phyloP scores from a whole-genome alignment of 2,888 invertebrate species.

The Zhuqinia jingwanae region DNA sequence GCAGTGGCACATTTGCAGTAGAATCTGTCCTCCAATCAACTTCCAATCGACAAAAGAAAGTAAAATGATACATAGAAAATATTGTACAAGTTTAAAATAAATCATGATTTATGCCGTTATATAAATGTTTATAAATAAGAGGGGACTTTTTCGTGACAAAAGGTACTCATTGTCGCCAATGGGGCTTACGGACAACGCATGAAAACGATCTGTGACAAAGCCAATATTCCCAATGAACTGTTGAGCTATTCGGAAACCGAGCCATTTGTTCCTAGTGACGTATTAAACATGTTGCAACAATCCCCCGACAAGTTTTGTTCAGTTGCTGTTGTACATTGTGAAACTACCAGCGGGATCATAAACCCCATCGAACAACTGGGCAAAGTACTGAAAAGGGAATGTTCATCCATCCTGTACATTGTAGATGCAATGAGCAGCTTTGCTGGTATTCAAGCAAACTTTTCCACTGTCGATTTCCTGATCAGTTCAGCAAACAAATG shows the following conservation, averaged over 20 bases:
- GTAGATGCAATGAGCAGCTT: conserved; percentile 83
- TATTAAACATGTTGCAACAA: conserved; percentile 79
- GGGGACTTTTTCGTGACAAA: neutral
- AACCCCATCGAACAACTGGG: conserved; percentile 82
- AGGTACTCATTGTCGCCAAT: conserved; percentile 82
- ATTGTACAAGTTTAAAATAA: neutral
- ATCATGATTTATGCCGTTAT: no score
- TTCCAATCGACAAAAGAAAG: conserved; percentile 80
- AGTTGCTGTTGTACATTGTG: conserved; percentile 82
- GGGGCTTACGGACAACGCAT: conserved; percentile 82
- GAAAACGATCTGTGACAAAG: conserved; percentile 81
- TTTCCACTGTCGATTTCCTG: conserved; percentile 81
- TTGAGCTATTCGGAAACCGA: conserved; percentile 81
- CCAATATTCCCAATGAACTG: conserved; percentile 80
- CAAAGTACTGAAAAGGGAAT: conserved; percentile 80
- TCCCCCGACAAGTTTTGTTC: conserved; percentile 80
- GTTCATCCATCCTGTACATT: conserved; percentile 80
- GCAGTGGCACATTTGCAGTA: conserved; percentile 82
- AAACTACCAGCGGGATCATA: conserved; percentile 82
- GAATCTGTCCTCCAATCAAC: conserved; percentile 82
- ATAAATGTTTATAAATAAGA: neutral
- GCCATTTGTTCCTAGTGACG: conserved; percentile 79
- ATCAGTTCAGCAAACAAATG: conserved; percentile 83
- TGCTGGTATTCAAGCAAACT: conserved; percentile 81
- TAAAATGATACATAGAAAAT: conserved; percentile 69